Conservation (phyloP, 2,797 vertebrate genomes). For the Melanotaenia maccullochi region DNA sequence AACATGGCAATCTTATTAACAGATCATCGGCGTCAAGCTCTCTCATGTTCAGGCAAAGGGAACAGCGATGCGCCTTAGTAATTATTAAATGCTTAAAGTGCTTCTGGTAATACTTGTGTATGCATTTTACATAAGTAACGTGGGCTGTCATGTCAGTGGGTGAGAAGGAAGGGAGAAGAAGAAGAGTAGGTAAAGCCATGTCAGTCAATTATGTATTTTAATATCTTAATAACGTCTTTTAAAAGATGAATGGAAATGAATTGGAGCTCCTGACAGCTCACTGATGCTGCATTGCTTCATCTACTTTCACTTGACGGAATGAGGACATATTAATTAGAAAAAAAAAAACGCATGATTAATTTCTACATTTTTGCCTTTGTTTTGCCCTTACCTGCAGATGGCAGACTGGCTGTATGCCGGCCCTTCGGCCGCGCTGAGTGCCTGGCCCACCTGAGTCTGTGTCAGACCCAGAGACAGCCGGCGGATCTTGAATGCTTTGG, state of each 20-base stretch:
- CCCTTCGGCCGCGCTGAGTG: conserved; percentile 96
- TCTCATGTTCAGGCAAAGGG: conserved; percentile 64
- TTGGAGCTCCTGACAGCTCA: conserved; percentile 57
- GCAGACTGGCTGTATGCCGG: conserved; percentile 99
- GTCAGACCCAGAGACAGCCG: conserved; percentile 99
- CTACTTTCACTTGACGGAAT: conserved; percentile 53
- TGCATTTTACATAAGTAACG: conserved; percentile 84
- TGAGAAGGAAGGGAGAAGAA: conserved; percentile 36
- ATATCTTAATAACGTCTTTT: conserved; percentile 74
- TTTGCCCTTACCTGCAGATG: conserved; percentile 96
- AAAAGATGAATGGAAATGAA: conserved; percentile 62
- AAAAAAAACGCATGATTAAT: not conserved
- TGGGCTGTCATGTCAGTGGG: conserved; percentile 64
- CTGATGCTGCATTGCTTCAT: conserved; percentile 25
- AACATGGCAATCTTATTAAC: conserved; percentile 80
- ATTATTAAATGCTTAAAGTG: conserved; percentile 87
- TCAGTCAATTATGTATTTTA: conserved; percentile 75
- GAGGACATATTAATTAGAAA: conserved; percentile 28
- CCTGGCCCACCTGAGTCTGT: conserved; percentile 99
- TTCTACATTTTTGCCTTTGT: not conserved
- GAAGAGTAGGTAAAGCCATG: conserved; percentile 41
- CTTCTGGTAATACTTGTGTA: conserved; percentile 80
- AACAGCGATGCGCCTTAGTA: conserved; percentile 75
- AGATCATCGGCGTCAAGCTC: conserved; percentile 71
- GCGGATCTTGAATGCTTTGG: conserved; percentile 99